These are phyloP conservation scores for Spisula subtruncata DNA, from an alignment of 2,888 invertebrate genomes.

Conservation along the genomic window DNA sequence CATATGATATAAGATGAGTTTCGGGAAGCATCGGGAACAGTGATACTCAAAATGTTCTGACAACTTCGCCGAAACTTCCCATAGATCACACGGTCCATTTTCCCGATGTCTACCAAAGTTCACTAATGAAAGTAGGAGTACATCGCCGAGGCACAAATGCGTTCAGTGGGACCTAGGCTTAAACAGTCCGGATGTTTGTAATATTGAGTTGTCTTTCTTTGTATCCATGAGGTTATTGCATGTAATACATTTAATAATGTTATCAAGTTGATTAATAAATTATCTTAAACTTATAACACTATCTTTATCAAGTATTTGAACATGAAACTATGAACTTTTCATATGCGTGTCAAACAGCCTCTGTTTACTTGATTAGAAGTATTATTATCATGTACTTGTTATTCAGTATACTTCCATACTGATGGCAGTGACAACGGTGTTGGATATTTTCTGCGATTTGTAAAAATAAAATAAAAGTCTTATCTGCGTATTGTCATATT, in stretches of 20 bases:
- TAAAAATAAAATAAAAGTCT: background rate
- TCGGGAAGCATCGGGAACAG: too few species aligned
- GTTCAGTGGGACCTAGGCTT: too few species aligned
- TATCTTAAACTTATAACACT: background rate
- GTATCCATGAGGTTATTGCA: background rate
- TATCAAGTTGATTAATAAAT: slow-evolving; percentile 15
- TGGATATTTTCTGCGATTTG: background rate
- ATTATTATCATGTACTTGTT: background rate
- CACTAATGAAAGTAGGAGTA: too few species aligned
- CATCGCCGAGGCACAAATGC: too few species aligned
- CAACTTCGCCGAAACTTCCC: too few species aligned
- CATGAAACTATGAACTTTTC: background rate
- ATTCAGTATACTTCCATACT: background rate
- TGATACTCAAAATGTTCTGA: too few species aligned
- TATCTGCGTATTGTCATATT: background rate
- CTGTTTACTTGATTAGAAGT: background rate
- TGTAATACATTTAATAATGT: background rate
- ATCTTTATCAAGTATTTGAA: background rate
- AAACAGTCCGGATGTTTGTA: background rate
- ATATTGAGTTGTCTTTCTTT: background rate
- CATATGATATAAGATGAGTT: too few species aligned
- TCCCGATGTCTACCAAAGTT: too few species aligned
- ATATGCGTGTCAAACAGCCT: background rate
- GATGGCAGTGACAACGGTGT: background rate
- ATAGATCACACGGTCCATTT: too few species aligned